Evolutionary conservation across 2,113 vertebrate species (phyloP), one percentile per base, ranked within the genome.

Genomic region (Speoplatyrhinus poulsoni): DNA sequence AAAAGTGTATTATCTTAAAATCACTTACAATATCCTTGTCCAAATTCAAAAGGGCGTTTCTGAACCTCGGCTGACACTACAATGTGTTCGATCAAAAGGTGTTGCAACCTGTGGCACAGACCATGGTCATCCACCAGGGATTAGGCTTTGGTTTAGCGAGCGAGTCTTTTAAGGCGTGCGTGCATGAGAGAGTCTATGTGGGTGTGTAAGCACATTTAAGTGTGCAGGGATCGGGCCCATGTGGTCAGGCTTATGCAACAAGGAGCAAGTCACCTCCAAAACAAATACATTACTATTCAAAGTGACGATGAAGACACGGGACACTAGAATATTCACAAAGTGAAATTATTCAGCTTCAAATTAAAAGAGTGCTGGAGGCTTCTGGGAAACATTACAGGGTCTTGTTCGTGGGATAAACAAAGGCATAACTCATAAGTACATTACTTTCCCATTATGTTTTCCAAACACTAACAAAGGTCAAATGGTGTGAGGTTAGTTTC

Each of bases 261-360:
- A 63, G 65, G 46, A 66, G 82, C 65, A 81, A 82, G 78, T 63
- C 62, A 46, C 50, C 66, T 59, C 54, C 12, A 71, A 64, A 83
- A 73, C 58, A 79, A 77, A 50, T 78, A 52, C 47, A 26, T 49
- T 33, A 72, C 58, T 79, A 72, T 70, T 76, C 72, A 82, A 82
- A 80, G 64, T 12, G 1, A 46, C 41, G 54, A 53, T 11, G 50
- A 62, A 32, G 48, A 66, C 60, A 46, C n/a, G 48, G 41, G 10
- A 11, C 47, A 63, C 49, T 82, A 32, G 84, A 85, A 82, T 74
- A 85, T 82, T 82, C 72, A 85, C 33, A 6, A 59, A 65, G 65
- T 70, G 48, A 26, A 54, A 54, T 7, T 72, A 69, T 7, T 74
- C 67, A 62, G 62, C 59, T 79, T 81, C 47, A 67, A 75, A 79